These are phyloP conservation scores for Gnathonemus echidnorhynchus DNA, from an alignment of 2,113 vertebrate genomes.

Conservation along the genomic window DNA sequence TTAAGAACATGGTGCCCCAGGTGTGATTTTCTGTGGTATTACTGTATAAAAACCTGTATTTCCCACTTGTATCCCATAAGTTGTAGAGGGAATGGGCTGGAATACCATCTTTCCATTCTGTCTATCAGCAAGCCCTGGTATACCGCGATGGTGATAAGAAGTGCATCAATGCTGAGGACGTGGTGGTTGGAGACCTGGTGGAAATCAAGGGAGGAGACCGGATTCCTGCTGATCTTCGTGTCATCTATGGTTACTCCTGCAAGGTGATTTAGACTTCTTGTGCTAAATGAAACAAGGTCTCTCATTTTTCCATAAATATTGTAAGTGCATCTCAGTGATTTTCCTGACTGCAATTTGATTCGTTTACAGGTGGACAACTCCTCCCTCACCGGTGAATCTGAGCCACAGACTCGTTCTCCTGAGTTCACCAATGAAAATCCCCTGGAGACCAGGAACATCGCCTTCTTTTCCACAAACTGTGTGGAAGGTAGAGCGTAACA, in stretches of 20 bases:
- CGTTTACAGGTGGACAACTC: conserved; percentile 84
- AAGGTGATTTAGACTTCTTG: conserved; percentile 62
- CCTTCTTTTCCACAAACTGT: conserved; percentile 93
- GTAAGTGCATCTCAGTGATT: neutral
- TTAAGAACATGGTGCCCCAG: conserved; percentile 97
- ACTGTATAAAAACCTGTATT: neutral
- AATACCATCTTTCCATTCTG: neutral
- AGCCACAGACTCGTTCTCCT: conserved; percentile 85
- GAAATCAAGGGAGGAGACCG: conserved; percentile 95
- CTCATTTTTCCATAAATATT: neutral
- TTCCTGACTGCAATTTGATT: neutral
- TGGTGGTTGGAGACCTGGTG: conserved; percentile 85
- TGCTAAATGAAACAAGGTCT: neutral
- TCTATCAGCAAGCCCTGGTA: conserved; percentile 87
- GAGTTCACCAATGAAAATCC: conserved; percentile 92
- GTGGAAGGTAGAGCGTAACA: conserved; percentile 72
- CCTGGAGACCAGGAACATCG: conserved; percentile 86
- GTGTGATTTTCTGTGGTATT: conserved; percentile 45
- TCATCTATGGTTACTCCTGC: conserved; percentile 85
- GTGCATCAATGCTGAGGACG: conserved; percentile 82
- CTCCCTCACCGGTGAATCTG: conserved; percentile 90
- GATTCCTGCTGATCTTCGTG: conserved; percentile 85
- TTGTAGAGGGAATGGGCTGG: neutral
- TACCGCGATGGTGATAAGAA: conserved; percentile 86
- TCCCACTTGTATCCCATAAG: neutral